Base-by-base conservation (phyloP, 2,113 vertebrate species). In the Mustela lutreola region DNA sequence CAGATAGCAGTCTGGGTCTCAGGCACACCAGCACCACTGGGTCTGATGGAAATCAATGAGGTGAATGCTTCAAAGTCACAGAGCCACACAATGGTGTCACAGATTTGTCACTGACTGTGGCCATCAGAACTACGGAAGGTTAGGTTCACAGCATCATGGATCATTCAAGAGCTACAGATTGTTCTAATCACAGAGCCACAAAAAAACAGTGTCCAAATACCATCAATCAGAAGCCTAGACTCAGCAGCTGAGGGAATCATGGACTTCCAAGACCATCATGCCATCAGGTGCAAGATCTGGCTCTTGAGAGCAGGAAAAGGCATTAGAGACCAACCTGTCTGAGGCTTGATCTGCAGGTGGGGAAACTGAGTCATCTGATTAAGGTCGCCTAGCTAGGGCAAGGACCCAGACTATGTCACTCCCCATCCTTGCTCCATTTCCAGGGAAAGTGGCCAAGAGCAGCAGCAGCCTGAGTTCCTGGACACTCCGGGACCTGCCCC, bases 321-420 rank as follows among this genome's bases (percentile, higher is more conserved):
- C 9, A 33, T 60, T 19, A 56, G 70, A 84, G 11, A 62, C 31
- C 60, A 16, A 21, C 42, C 15, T 56, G 16, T 28, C 62, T 36
- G n/a, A 95, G 45, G 75, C 1, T 79, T 76, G 12, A 0, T 50
- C 9, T 90, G 80, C 8, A 95, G 10, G 21, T 73, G 11, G 53
- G 75, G 56, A 83, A 76, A 80, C 16, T 1, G 10, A 83, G 62
- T 70, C 83, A 88, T 45, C 28, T 42, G 36, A 2, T 42, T 9
- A 65, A 7, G 11, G 28, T 76, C 50, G 50, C 53, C 39, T 42
- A 87, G 60, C 15, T 15, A 16, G 53, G 58, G 45, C 45, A 31
- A 15, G 70, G 75, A 7, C 31, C 45, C 11, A 42, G 45, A n/a
- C 33, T 28, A 50, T 0, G 0, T 48, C 53, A 2, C 33, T 21